Conservation (phyloP, 2,888 invertebrate genomes). For the Crepidodera aurea region DNA sequence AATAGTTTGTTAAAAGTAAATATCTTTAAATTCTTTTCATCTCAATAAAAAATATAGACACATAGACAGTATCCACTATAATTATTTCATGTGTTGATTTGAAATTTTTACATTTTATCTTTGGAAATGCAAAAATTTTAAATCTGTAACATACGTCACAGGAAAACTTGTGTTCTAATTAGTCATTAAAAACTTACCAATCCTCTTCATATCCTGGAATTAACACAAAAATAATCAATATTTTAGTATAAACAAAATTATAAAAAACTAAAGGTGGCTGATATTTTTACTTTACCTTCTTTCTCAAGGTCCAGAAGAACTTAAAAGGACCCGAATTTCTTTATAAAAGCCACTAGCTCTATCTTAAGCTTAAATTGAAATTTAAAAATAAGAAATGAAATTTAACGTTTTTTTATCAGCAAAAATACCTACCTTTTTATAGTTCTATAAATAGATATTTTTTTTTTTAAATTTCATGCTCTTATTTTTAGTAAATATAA, state of each 20-base stretch:
- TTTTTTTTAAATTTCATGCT: not conserved
- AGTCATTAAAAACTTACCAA: slow-evolving; percentile 56
- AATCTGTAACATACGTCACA: slow-evolving; percentile 24
- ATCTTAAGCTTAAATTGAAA: not conserved
- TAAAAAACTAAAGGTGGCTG: slow-evolving; percentile 22
- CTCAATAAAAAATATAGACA: too few species aligned
- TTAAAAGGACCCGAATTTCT: not conserved
- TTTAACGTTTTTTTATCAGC: not conserved
- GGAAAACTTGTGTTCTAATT: slow-evolving; percentile 29
- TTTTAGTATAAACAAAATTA: slow-evolving; percentile 32
- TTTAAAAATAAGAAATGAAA: not conserved
- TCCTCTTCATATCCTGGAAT: slow-evolving; percentile 59
- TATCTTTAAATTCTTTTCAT: too few species aligned
- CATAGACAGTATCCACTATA: too few species aligned
- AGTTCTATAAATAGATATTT: not conserved
- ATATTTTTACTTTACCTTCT: slow-evolving; percentile 35
- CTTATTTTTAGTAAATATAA: not conserved
- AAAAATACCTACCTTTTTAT: not conserved
- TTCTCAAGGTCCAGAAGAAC: not conserved
- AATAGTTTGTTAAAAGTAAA: too few species aligned
- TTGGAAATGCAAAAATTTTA: not conserved
- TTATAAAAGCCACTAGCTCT: not conserved
- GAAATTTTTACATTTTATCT: too few species aligned
- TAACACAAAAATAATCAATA: slow-evolving; percentile 54
- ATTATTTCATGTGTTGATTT: not conserved